phyloP scores from a whole-genome alignment of 1,140 invertebrate genomes.

The Drosophila lacteicornis region DNA sequence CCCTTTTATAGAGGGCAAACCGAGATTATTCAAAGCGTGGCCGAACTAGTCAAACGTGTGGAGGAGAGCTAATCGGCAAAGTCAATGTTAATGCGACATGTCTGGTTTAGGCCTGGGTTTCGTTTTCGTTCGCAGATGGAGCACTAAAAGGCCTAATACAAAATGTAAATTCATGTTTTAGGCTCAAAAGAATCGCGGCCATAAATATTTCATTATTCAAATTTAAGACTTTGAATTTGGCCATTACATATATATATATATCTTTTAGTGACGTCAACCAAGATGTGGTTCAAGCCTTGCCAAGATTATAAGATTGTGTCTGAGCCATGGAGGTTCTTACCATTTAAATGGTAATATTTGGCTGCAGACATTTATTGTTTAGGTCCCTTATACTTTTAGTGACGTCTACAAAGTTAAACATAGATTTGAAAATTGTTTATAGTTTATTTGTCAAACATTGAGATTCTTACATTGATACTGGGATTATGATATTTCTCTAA shows the following conservation, averaged over 20 bases:
- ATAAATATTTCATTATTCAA: slow-evolving; percentile 58
- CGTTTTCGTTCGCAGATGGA: slow-evolving; percentile 36
- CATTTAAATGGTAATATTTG: slow-evolving; percentile 2
- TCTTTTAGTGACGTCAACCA: slow-evolving; percentile 28
- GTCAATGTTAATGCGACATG: slow-evolving; percentile 46
- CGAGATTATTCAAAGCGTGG: slow-evolving; percentile 37
- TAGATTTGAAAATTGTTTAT: not conserved
- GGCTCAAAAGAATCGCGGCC: slow-evolving; percentile 32
- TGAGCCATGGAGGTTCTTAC: not conserved
- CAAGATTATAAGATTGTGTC: not conserved
- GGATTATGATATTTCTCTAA: not conserved
- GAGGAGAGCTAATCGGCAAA: slow-evolving; percentile 38
- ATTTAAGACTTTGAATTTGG: slow-evolving; percentile 14
- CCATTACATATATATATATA: slow-evolving; percentile 12
- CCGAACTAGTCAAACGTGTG: slow-evolving; percentile 47
- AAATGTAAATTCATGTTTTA: slow-evolving; percentile 30
- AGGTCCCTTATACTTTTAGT: not conserved
- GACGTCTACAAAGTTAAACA: not conserved
- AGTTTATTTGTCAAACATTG: not conserved
- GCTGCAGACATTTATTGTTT: not conserved
- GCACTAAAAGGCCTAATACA: slow-evolving; percentile 38
- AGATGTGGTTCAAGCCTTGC: slow-evolving; percentile 12
- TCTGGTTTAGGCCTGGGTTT: slow-evolving; percentile 29
- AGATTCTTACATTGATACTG: not conserved
- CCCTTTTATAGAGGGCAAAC: slow-evolving; percentile 46